A percentile compares a stretch with the other conserved stretches of the same genome.
phyloP scores from a whole-genome alignment of 2,888 invertebrate species.

The Myopa testacea region DNA sequence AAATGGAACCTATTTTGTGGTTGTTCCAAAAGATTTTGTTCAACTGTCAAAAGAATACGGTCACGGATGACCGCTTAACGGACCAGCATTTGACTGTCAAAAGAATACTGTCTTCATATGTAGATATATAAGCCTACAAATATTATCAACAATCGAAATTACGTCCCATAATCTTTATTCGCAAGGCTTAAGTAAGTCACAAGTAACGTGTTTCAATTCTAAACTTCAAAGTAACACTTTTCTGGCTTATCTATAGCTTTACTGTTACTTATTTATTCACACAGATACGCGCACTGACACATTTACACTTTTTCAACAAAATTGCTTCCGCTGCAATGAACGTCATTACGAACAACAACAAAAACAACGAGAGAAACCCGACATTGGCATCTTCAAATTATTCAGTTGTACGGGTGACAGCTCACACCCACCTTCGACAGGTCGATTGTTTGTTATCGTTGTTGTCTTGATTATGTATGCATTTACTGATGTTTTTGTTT shows the following conservation, averaged over 20 bases:
- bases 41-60: no score
- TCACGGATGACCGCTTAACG: no score
- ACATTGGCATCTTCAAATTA: neutral
- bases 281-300: neutral
- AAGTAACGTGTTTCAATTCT: no score
- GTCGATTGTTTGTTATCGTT: neutral
- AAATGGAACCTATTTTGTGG: no score
- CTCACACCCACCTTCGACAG: neutral
- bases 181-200: no score
- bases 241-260: neutral
- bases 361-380: neutral
- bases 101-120: no score
- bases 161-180: no score
- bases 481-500: neutral
- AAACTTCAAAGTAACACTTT: no score
- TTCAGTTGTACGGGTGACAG: neutral
- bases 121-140: no score
- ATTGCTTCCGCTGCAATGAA: neutral
- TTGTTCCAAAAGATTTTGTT: no score
- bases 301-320: neutral
- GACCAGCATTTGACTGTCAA: no score
- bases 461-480: neutral
- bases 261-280: neutral
- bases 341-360: neutral
- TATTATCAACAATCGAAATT: no score